Base-by-base conservation (phyloP, 2,888 invertebrate species). In the Hesperia comma region DNA sequence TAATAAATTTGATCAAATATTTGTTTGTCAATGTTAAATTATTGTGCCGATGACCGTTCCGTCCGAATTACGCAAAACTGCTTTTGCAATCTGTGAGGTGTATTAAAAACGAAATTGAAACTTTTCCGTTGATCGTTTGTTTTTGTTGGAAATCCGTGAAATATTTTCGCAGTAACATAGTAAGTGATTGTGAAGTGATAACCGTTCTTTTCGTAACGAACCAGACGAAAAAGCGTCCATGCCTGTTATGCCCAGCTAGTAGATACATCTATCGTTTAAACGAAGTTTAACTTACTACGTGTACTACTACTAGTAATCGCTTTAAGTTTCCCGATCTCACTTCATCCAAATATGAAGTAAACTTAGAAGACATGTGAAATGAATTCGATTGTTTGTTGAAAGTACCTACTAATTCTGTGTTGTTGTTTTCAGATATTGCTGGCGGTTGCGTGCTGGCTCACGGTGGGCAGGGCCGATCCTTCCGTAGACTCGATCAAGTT, bases 371-470 rank as follows among this genome's bases (percentile, higher is more conserved):
- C 5, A 26, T 26, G 5, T 26, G 2, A 26, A 26, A 5, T 26
- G 26, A n/a, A n/a, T n/a, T 26, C 26, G 26, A 26, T 26, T 26
- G 5, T 26, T 26, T 26, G 3, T 26, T 26, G 26, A 26, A 26
- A 4, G 26, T 26, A 26, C n/a, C n/a, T n/a, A n/a, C 26, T 26
- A 26, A 68, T 68, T 54, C 70, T 67, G 14, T 66, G 55, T 68
- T 61, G 78, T 46, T 17, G 6, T 51, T 83, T 79, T 67, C 87
- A 92, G 92, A 86, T 74, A 74, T 73, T 87, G 76, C 70, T 84
- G 69, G 79, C 80, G 72, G 79, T 80, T 62, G 68, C 84, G 70
- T 87, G 84, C 77, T 90, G 86, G 78, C 74, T 90, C 72, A 70
- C 78, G 67, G 69, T 85, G 55, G 77, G 76, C 69, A 79, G 77